These are phyloP conservation scores for Bettongia penicillata DNA, from an alignment of 2,113 vertebrate species.

Conservation along the genomic window DNA sequence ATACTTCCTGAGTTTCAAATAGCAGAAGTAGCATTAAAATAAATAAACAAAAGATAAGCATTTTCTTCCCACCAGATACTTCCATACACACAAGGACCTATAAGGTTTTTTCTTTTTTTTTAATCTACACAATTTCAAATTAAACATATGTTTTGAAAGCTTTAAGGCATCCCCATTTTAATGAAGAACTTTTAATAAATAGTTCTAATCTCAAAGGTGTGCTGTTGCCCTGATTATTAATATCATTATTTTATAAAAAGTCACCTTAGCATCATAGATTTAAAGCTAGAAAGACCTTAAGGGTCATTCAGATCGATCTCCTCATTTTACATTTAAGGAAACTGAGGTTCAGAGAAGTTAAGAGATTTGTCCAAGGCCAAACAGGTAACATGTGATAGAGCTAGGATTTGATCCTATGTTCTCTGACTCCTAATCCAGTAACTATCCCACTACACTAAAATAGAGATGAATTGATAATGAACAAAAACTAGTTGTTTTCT, in stretches of 20 bases:
- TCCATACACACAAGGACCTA: background rate
- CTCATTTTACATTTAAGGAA: background rate
- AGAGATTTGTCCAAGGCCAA: background rate
- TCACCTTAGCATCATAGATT: background rate
- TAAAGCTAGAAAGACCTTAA: background rate
- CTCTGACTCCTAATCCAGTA: background rate
- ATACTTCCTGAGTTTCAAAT: background rate
- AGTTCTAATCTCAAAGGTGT: background rate
- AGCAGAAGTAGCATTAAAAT: background rate
- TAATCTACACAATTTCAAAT: background rate
- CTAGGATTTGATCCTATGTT: background rate
- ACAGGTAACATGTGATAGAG: background rate
- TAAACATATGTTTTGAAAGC: background rate
- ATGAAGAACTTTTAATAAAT: background rate
- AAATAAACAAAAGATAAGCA: conserved; percentile 9
- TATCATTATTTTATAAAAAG: background rate
- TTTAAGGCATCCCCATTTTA: background rate
- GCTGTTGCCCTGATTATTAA: background rate
- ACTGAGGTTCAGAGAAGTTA: background rate
- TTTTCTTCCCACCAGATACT: background rate
- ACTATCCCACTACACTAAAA: background rate
- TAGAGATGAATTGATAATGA: background rate
- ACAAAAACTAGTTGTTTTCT: background rate
- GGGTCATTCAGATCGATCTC: background rate
- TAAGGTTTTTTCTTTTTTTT: background rate